Evolutionary conservation across 2,888 invertebrate species (phyloP), one percentile per base, ranked within the genome.

Genomic region (Eilema sororculum): DNA sequence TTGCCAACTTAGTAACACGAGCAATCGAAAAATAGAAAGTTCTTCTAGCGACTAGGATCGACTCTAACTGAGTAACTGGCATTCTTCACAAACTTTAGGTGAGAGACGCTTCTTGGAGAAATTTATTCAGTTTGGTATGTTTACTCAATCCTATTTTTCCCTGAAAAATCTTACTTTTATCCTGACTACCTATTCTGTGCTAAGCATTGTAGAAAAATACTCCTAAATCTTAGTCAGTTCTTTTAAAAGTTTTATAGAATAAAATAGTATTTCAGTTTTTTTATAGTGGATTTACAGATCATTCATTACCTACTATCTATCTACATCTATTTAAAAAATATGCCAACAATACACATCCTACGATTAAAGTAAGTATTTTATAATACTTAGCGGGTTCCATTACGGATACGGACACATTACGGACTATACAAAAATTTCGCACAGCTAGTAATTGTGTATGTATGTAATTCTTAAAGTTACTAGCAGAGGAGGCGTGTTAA

Each of bases 1-100:
- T 93, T 88, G 85, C 89, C 81, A 93, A 94, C 90, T 93, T 91
- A 89, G 90, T 93, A 93, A 93, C 93, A 90, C 89, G 89, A 89
- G 86, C 93, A 94, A 94, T 94, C 93, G 93, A 94, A 95, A 93
- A 94, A 94, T 93, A 93, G 87, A 92, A 94, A 94, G 91, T 95
- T 95, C 83, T 79, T 65, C 80, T 79, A 76, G 76, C 81, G 81
- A 84, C 87, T 86, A 88, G 87, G 86, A 89, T 90, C 89, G 87
- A 82, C 87, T 86, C 90, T 93, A 92, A 92, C 93, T 90, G 88
- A 90, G 90, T 93, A 94, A 94, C 93, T 91, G 91, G 91, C 90
- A 90, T 94, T 93, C 93, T 92, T 93, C 86, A 85, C 84, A 81
- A 93, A 94, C 88, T 93, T 91, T 88, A 86, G 87, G 88, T 87